A percentile compares a stretch with the other conserved stretches of the same genome.
phyloP scores from a whole-genome alignment of 2,888 invertebrate genomes.

The Gastracanthus pulcherrimus region DNA sequence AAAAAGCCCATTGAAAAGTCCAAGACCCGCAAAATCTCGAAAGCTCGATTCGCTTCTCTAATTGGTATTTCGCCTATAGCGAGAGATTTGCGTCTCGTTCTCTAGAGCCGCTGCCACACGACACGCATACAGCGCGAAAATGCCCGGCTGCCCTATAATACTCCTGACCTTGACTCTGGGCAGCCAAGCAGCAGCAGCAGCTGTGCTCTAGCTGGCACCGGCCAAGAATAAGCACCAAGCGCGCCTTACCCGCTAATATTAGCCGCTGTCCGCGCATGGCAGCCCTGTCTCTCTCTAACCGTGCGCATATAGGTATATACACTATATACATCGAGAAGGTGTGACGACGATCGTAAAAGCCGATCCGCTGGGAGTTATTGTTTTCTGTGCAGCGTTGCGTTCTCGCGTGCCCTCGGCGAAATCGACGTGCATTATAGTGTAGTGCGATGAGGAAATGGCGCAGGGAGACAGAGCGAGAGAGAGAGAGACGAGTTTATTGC shows the following conservation, averaged over 20 bases:
- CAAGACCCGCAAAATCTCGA: background rate
- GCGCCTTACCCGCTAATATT: conserved; percentile 75
- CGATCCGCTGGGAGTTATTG: background rate
- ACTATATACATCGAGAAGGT: background rate
- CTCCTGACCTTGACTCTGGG: conserved; percentile 75
- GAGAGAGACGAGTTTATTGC: background rate
- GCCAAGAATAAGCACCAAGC: conserved; percentile 75
- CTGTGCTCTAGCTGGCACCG: conserved; percentile 21
- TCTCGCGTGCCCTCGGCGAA: background rate
- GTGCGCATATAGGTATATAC: background rate
- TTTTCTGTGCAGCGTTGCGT: background rate
- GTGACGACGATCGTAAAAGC: background rate
- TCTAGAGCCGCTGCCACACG: background rate
- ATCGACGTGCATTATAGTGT: too few species aligned
- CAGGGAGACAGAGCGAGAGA: too few species aligned
- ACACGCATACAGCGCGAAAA: conserved; percentile 17
- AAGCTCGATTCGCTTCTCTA: background rate
- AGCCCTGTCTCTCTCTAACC: background rate
- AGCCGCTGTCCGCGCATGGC: conserved; percentile 66
- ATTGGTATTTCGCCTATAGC: background rate
- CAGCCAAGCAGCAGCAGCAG: conserved; percentile 65
- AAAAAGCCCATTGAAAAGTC: too few species aligned
- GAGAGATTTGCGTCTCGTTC: conserved; percentile 11
- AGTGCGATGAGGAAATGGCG: background rate
- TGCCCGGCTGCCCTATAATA: conserved; percentile 66